Base-by-base conservation (phyloP, 2,888 invertebrate species). In the Machimus atricapillus region DNA sequence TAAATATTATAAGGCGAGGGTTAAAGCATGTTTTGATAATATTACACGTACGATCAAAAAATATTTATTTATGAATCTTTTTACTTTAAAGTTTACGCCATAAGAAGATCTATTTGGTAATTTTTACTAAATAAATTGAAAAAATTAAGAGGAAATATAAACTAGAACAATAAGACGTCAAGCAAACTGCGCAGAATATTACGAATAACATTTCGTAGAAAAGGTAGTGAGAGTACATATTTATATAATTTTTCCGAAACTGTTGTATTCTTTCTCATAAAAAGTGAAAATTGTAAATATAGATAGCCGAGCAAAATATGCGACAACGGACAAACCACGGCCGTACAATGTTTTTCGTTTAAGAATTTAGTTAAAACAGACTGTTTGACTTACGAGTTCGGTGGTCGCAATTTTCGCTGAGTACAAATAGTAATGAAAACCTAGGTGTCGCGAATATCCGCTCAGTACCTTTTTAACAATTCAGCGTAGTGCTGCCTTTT, bases 151-250 rank as follows among this genome's bases (percentile, higher is more conserved):
- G 27, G 0, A 76, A 31, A 76, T 14, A 12, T 34, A 34, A 76
- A 76, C 8, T 27, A 76, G 19, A 37, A 37, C 12, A 37, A 34
- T 16, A 76, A n/a, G 3, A 8, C 27, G 40, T 6, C 40, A 37
- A 83, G 83, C 46, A 85, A 46, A 23, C 14, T 74, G 27, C 85
- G 85, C 85, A 46, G 85, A 85, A 85, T 85, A 23, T 74, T 85
- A 73, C 12, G 16, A 27, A 66, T 66, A 3, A 52, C n/a, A n/a
- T n/a, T 52, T 52, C 52, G n/a, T n/a, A 52, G 52, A 52, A 52
- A 52, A 52, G 52, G 52, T 52, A 52, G 52, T 52, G 52, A 52
- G 52, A 52, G n/a, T 52, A 34, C 34, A 34, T 34, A 19, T 14
- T n/a, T 52, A n/a, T 52, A 52, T 52, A 52, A 19, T n/a, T 52